A percentile compares a stretch with the other conserved stretches of the same genome.
Conservation (phyloP, 2,888 invertebrate species). For the Caenorhabditis wallacei region DNA sequence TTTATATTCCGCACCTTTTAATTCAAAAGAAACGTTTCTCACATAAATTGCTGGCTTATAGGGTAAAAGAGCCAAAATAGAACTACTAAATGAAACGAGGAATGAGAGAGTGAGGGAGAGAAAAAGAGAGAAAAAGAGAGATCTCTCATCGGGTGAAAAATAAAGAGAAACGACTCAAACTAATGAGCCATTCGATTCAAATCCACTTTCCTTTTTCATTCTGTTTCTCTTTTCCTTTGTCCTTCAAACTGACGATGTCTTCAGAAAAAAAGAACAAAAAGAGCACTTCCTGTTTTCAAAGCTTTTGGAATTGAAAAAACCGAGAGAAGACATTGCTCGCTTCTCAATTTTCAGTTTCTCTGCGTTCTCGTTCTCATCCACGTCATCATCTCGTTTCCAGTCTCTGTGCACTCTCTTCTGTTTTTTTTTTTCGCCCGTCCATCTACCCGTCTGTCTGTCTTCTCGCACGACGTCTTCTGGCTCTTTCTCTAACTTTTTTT, state of each 20-base stretch:
- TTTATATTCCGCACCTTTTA: too few relatives aligned
- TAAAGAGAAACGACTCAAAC: conserved; percentile 23
- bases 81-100: neutral
- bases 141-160: neutral
- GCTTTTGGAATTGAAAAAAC: neutral
- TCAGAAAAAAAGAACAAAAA: conserved; percentile 16
- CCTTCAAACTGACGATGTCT: neutral
- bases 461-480: neutral
- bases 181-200: conserved; percentile 46
- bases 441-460: neutral
- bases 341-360: conserved; percentile 2
- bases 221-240: neutral
- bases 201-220: conserved; percentile 10
- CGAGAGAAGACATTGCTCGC: neutral
- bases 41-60: too few relatives aligned
- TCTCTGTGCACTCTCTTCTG: neutral
- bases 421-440: neutral
- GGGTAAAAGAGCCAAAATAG: too few relatives aligned
- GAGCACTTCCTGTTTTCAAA: conserved; percentile 15
- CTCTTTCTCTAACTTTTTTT: conserved; percentile 13
- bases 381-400: neutral
- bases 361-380: conserved; percentile 2
- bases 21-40: too few relatives aligned
- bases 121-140: neutral
- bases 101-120: neutral